phyloP scores from a whole-genome alignment of 2,113 vertebrate genomes.

The Lamprotornis superbus region DNA sequence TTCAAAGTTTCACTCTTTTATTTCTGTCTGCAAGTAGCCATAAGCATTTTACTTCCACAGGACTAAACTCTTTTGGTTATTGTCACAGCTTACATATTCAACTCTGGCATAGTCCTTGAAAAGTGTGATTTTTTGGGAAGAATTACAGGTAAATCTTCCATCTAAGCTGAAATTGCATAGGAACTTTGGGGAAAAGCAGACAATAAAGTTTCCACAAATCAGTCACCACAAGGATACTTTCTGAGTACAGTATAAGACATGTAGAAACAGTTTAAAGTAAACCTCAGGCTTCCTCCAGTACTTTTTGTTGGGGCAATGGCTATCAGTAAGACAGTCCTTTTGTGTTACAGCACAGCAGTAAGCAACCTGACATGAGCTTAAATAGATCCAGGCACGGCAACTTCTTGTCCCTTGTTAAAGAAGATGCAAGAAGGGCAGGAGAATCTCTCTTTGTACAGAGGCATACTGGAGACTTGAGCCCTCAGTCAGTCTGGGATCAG shows the following conservation, averaged over 20 bases:
- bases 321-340: neutral
- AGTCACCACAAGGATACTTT: neutral
- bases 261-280: neutral
- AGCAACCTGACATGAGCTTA: neutral
- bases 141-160: neutral
- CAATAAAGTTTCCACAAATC: neutral
- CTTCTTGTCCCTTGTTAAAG: neutral
- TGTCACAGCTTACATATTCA: neutral
- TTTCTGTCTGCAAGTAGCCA: neutral
- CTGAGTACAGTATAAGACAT: neutral
- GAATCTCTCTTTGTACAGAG: neutral
- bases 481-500: neutral
- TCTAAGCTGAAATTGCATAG: neutral
- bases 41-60: neutral
- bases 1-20: neutral
- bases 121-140: neutral
- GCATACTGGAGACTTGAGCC: neutral
- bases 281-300: neutral
- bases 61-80: neutral
- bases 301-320: neutral
- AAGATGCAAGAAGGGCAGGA: neutral
- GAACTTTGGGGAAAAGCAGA: neutral
- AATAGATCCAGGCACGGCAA: neutral
- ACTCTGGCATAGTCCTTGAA: neutral
- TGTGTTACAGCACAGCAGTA: neutral